These are phyloP conservation scores for Simalia tracyae DNA, from an alignment of 2,797 vertebrate genomes.

Conservation along the genomic window DNA sequence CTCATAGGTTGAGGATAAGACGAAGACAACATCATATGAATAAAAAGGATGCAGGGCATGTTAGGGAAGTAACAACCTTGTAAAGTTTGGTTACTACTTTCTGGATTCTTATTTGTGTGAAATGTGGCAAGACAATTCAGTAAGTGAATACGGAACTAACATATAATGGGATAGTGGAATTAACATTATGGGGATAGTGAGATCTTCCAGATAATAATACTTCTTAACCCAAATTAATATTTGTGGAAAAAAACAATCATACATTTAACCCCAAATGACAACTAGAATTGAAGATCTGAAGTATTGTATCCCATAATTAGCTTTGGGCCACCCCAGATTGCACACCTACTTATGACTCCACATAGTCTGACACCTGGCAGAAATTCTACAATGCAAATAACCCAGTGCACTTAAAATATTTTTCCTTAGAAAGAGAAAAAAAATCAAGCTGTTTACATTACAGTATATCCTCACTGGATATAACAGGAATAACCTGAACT, in stretches of 20 bases:
- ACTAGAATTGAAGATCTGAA: background rate
- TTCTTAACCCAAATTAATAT: background rate
- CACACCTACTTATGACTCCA: background rate
- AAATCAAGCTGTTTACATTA: too few relatives aligned
- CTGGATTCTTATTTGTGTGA: background rate
- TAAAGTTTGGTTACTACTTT: background rate
- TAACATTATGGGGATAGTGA: background rate
- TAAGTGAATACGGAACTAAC: background rate
- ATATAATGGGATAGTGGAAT: background rate
- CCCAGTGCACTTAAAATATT: background rate
- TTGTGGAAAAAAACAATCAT: background rate
- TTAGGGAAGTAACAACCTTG: background rate
- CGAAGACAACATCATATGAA: background rate
- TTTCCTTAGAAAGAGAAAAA: too few relatives aligned
- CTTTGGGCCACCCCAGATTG: background rate
- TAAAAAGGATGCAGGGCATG: background rate
- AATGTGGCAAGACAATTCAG: background rate
- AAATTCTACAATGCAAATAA: background rate
- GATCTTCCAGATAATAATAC: background rate
- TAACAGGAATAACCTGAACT: too few relatives aligned
- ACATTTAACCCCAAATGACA: background rate
- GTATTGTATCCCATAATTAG: background rate
- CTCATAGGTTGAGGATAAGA: background rate
- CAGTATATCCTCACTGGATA: too few relatives aligned
- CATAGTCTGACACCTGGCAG: background rate